These are phyloP conservation scores for Clupea harengus DNA, from an alignment of 2,113 vertebrate species.

Conservation along the genomic window DNA sequence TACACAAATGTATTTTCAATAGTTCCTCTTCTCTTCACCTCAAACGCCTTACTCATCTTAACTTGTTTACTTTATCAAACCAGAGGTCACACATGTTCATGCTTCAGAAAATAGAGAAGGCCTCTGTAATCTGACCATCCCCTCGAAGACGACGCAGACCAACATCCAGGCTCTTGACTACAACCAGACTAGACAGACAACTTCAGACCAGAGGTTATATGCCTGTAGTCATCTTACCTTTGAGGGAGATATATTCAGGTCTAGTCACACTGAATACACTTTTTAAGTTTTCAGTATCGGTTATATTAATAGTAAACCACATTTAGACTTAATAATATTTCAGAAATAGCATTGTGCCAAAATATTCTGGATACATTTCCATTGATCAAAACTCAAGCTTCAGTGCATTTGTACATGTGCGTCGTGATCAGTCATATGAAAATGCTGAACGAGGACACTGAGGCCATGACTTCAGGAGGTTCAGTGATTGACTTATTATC, in stretches of 20 bases:
- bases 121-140: slow-evolving; percentile 58
- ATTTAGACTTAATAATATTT: no score
- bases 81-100: background rate
- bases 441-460: background rate
- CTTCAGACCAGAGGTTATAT: slow-evolving; percentile 64
- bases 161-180: slow-evolving; percentile 69
- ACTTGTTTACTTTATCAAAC: background rate
- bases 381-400: background rate
- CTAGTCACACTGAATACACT: no score
- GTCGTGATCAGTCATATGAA: background rate
- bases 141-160: slow-evolving; percentile 59
- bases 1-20: no score
- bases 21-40: background rate
- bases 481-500: no score
- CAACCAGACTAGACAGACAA: slow-evolving; percentile 48
- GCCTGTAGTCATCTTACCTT: slow-evolving; percentile 51
- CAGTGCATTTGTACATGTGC: background rate
- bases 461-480: no score
- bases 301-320: no score
- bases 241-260: no score
- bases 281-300: no score
- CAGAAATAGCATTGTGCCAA: no score
- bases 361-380: no score
- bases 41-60: background rate
- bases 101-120: slow-evolving; percentile 37